Conservation (phyloP, 2,888 invertebrate genomes). For the Lymantria monacha region DNA sequence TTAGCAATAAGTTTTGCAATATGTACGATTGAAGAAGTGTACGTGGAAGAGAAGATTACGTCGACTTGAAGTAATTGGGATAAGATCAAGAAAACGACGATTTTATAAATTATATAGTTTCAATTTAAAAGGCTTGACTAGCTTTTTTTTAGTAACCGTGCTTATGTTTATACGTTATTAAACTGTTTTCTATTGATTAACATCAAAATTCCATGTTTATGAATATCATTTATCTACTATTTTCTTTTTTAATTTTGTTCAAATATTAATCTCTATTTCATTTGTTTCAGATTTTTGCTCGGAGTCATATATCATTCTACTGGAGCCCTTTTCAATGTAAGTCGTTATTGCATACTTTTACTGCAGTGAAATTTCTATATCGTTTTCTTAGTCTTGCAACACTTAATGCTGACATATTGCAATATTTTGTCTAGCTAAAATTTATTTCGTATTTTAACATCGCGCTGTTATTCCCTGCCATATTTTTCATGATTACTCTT, state of each 20-base stretch:
- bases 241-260: not conserved
- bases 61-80: no score
- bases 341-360: constrained; percentile 26
- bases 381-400: not conserved
- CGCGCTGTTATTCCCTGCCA: constrained; percentile 60
- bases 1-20: no score
- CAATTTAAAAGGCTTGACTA: no score
- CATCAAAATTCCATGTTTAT: not conserved
- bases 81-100: no score
- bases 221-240: not conserved
- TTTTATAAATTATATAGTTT: no score
- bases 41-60: no score
- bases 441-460: constrained; percentile 68
- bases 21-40: no score
- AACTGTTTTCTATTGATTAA: not conserved
- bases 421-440: constrained; percentile 51
- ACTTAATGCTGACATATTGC: constrained; percentile 21
- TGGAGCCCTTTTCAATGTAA: constrained; percentile 71
- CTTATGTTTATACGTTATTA: no score
- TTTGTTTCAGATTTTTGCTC: constrained; percentile 72
- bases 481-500: constrained; percentile 74
- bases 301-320: constrained; percentile 76
- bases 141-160: no score
- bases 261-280: constrained; percentile 22
- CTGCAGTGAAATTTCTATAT: not conserved